These are phyloP conservation scores for Pseudochirops corinnae DNA, from an alignment of 2,797 vertebrate genomes.

Conservation along the genomic window DNA sequence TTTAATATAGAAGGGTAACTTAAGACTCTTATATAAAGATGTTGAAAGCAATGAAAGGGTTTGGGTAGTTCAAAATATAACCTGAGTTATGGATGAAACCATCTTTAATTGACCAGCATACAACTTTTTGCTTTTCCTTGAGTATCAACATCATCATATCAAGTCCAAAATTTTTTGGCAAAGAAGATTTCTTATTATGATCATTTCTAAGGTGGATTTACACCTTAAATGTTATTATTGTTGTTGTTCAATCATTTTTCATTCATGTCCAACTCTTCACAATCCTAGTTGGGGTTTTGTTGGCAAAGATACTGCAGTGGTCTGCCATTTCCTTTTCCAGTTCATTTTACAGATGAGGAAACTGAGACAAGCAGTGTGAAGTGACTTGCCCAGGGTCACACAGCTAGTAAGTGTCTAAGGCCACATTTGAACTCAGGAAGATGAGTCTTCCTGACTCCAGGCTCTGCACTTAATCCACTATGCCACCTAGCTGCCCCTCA, in stretches of 20 bases:
- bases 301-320: neutral
- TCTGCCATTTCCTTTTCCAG: neutral
- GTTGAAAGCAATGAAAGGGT: slow-evolving; percentile 39
- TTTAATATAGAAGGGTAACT: slow-evolving; percentile 58
- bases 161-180: slow-evolving; percentile 24
- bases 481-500: neutral
- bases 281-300: neutral
- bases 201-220: neutral
- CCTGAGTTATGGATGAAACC: slow-evolving; percentile 34
- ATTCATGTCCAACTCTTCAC: neutral
- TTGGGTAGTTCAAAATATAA: slow-evolving; percentile 27
- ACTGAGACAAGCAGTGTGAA: neutral
- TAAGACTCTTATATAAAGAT: neutral
- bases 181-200: neutral
- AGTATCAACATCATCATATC: slow-evolving; percentile 13
- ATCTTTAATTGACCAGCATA: neutral
- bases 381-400: neutral
- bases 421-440: neutral
- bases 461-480: neutral
- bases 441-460: neutral
- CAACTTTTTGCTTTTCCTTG: neutral
- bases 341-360: neutral
- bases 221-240: neutral
- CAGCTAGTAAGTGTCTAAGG: neutral
- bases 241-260: neutral